Conservation (phyloP, 37 sponge, comb jelly and placozoan species). For the Halichondria panicea region DNA sequence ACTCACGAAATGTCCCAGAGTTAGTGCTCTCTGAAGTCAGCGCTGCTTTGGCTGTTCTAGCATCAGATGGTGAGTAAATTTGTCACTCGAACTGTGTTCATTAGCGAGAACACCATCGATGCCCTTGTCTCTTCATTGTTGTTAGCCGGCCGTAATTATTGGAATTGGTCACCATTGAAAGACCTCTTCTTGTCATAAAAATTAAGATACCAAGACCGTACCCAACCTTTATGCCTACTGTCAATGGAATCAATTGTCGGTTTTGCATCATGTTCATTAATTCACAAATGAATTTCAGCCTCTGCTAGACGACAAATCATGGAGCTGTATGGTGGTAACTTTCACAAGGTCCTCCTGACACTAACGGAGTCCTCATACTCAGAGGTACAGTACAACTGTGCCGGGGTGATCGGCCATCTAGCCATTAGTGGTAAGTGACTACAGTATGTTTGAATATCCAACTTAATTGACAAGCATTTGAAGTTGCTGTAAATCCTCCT, state of each 20-base stretch:
- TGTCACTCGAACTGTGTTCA: not conserved
- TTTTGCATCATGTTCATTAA: too few relatives aligned
- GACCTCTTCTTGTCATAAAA: too few relatives aligned
- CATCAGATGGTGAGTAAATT: slow-evolving; percentile 44
- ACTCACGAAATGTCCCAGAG: slow-evolving; percentile 30
- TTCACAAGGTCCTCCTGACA: slow-evolving; percentile 44
- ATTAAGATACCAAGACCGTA: too few relatives aligned
- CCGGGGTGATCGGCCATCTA: slow-evolving; percentile 72
- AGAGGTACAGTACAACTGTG: slow-evolving; percentile 81
- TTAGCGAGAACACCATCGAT: not conserved
- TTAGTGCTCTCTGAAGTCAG: slow-evolving; percentile 52
- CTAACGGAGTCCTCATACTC: slow-evolving; percentile 37
- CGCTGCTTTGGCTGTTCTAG: slow-evolving; percentile 73
- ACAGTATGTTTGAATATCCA: not conserved
- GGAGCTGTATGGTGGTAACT: slow-evolving; percentile 37
- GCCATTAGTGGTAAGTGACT: slow-evolving; percentile 52
- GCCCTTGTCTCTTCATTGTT: not conserved
- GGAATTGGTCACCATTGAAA: too few relatives aligned
- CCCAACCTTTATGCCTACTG: too few relatives aligned
- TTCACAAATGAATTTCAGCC: slow-evolving; percentile 4
- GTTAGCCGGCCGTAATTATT: not conserved
- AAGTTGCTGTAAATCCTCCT: not conserved
- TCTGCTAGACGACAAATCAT: slow-evolving; percentile 34
- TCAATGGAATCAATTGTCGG: too few relatives aligned
- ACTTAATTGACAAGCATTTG: not conserved